Percentiles rank a stretch among this genome's conserved stretches.
phyloP scores from a whole-genome alignment of 2,888 invertebrate genomes.

The Lepidocyrtoides sp. region DNA sequence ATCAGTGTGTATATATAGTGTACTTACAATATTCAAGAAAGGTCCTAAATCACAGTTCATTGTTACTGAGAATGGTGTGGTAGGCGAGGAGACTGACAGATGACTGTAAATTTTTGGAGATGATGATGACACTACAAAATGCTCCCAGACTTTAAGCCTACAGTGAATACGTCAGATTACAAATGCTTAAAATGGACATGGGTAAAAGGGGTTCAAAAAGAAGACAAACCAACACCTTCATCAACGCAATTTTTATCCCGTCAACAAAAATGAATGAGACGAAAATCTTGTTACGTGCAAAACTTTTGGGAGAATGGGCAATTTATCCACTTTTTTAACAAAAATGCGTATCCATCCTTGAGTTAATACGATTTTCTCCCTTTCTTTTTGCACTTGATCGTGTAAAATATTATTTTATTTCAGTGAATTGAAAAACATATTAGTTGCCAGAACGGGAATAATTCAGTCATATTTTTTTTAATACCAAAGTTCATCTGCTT shows the following conservation, averaged over 20 bases:
- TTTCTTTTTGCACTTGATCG: conserved; percentile 21
- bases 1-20: conserved; percentile 5
- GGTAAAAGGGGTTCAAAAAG: conserved; percentile 25
- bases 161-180: conserved; percentile 39
- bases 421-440: conserved; percentile 17
- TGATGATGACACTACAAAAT: conserved; percentile 69
- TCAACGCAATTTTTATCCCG: conserved; percentile 24
- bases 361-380: conserved; percentile 36
- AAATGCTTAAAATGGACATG: conserved; percentile 66
- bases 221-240: conserved; percentile 58
- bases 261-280: conserved; percentile 9
- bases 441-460: neutral
- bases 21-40: conserved; percentile 42
- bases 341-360: conserved; percentile 49
- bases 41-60: conserved; percentile 73
- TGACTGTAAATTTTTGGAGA: conserved; percentile 68
- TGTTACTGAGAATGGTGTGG: conserved; percentile 64
- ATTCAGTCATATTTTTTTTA: neutral
- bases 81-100: conserved; percentile 74
- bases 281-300: neutral
- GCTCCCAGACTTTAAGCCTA: conserved; percentile 69
- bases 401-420: conserved; percentile 18
- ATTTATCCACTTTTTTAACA: conserved; percentile 25
- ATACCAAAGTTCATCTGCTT: conserved; percentile 3
- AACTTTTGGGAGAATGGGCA: conserved; percentile 24